Evolutionary conservation across 2,888 invertebrate genomes (phyloP), one percentile per base, ranked within the genome.

Genomic region (Eulithis prunata): DNA sequence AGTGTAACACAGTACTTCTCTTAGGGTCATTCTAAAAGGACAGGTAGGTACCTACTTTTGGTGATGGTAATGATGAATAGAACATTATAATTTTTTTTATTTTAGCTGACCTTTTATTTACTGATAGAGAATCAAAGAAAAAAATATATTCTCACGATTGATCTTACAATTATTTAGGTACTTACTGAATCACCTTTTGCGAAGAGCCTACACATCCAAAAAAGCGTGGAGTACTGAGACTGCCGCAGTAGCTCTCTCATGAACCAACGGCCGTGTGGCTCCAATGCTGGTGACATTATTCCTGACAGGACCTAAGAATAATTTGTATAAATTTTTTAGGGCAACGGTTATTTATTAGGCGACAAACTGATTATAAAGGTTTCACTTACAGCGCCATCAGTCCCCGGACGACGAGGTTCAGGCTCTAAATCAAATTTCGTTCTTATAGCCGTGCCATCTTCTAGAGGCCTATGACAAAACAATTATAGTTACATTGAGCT

Each of bases 241-340:
- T 94, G 85, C 0, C 95, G 87, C 75, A 95, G 88, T 6, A 96
- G 71, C 73, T 97, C 96, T 53, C 94, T 88, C 73, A 96, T 81
- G 71, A 94, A 94, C 86, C 93, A 94, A 28, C 93, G 90, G 0
- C 90, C 83, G 71, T 94, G 93, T 10, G 90, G 90, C 69, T 94
- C 93, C 77, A 96, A 93, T 2, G 94, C 90, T 2, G 96, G 95
- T 12, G 94, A 94, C 70, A 96, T 75, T 5, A 94, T 80, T 1
- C 88, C 88, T 0, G 84, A 84, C 63, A 91, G 65, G 41, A 92
- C 78, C 92, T 92, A 68, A 6, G 54, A 45, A 65, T 43, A 58
- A 13, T 6, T 13, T 32, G 32, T 32, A 32, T 32, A 6, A 32
- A 32, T 5, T 32, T 32, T 4, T 32, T 32, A 32, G 32, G 6